Evolutionary conservation across 2,888 invertebrate genomes (phyloP).

Genomic region (Drosophila colorata): DNA sequence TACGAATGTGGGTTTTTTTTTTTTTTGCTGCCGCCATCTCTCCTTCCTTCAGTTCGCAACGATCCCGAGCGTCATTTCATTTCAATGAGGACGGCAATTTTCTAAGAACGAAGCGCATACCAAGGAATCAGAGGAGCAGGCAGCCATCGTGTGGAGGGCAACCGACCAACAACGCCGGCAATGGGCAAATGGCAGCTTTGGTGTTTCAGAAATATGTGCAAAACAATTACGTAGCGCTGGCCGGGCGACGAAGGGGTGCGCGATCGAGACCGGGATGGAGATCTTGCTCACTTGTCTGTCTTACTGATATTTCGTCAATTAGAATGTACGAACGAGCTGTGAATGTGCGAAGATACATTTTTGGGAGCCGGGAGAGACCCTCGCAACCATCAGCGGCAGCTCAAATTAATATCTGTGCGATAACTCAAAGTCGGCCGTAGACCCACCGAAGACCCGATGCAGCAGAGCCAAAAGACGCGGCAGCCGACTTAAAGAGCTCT

Average conservation of each 20-base stretch:
- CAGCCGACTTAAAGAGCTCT: slow-evolving; percentile 13
- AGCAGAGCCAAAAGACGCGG: slow-evolving; percentile 2
- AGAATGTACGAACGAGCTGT: slow-evolving; percentile 75
- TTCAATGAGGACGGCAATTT: slow-evolving; percentile 79
- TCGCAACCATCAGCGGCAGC: slow-evolving; percentile 75
- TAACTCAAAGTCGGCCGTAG: slow-evolving; percentile 71
- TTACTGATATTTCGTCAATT: slow-evolving; percentile 76
- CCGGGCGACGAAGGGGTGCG: slow-evolving; percentile 3
- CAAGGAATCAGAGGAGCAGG: slow-evolving; percentile 56
- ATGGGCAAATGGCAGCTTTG: slow-evolving; percentile 66
- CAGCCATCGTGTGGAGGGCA: neutral
- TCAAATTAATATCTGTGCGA: slow-evolving; percentile 79
- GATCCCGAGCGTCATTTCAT: slow-evolving; percentile 72
- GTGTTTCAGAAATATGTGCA: slow-evolving; percentile 80
- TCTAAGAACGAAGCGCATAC: slow-evolving; percentile 80
- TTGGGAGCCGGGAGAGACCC: slow-evolving; percentile 51
- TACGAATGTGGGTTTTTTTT: slow-evolving; percentile 49
- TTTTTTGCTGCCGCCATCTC: neutral
- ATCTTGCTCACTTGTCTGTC: slow-evolving; percentile 46
- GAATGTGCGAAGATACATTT: slow-evolving; percentile 76
- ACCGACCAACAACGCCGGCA: slow-evolving; percentile 42
- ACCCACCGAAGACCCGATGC: neutral
- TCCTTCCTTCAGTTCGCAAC: slow-evolving; percentile 14
- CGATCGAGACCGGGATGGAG: slow-evolving; percentile 42
- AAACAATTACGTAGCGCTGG: slow-evolving; percentile 71